Evolutionary conservation across 2,888 invertebrate genomes (phyloP).

Genomic region (Agrotis puta): DNA sequence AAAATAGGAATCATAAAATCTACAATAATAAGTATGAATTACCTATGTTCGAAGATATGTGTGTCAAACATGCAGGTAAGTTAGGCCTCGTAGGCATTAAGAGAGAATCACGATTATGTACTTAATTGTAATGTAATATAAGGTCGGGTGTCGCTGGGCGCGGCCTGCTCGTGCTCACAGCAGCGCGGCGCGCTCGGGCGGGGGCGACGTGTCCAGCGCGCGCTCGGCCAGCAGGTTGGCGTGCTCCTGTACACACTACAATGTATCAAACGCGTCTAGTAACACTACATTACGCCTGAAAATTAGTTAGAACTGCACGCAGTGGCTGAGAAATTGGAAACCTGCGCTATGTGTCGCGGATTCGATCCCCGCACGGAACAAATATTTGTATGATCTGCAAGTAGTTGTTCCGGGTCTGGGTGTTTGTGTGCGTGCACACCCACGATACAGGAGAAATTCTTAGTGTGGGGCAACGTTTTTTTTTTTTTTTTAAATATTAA

Average conservation of each 20-base stretch:
- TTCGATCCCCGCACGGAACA: too few relatives aligned
- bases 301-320: not conserved
- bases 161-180: slow-evolving; percentile 52
- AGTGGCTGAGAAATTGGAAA: too few relatives aligned
- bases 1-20: slow-evolving; percentile 11
- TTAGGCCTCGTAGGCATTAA: slow-evolving; percentile 25
- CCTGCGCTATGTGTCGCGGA: too few relatives aligned
- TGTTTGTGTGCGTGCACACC: too few relatives aligned
- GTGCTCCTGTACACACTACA: slow-evolving; percentile 69
- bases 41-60: slow-evolving; percentile 9
- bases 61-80: not conserved
- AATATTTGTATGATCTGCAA: too few relatives aligned
- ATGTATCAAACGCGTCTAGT: not conserved
- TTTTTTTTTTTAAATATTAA: too few relatives aligned
- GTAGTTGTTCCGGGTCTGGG: too few relatives aligned
- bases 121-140: not conserved
- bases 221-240: slow-evolving; percentile 75
- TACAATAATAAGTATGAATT: slow-evolving; percentile 6
- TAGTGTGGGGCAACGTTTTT: too few relatives aligned
- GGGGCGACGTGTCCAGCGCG: slow-evolving; percentile 63
- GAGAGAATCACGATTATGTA: not conserved
- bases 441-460: too few relatives aligned
- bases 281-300: not conserved
- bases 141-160: not conserved
- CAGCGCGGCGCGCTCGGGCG: slow-evolving; percentile 80